Percentiles rank a stretch among this genome's conserved stretches.
These are phyloP conservation scores for Hydrotaea cyrtoneurina DNA, from an alignment of 2,888 invertebrate genomes.

Conservation along the genomic window DNA sequence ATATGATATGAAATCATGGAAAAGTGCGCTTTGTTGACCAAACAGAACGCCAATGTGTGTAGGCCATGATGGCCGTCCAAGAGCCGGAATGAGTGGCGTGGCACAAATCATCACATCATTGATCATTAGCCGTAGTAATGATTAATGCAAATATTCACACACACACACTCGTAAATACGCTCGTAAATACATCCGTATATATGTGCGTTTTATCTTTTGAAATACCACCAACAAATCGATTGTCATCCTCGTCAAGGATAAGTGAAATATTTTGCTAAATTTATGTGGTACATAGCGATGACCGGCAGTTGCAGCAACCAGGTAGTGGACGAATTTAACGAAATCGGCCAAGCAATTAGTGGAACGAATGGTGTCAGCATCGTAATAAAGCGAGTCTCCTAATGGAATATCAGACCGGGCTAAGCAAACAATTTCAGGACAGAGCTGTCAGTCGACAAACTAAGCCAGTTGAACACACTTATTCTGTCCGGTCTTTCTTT, in stretches of 20 bases:
- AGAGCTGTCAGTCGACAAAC: too few species aligned
- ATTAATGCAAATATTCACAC: conserved; percentile 14
- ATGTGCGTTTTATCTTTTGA: not conserved
- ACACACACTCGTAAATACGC: not conserved
- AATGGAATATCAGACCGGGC: too few species aligned
- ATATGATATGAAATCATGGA: conserved; percentile 16
- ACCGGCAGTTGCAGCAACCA: too few species aligned
- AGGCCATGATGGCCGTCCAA: not conserved
- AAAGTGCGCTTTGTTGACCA: conserved; percentile 15
- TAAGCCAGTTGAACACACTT: too few species aligned
- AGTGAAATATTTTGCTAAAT: conserved; percentile 14
- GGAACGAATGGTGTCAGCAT: too few species aligned
- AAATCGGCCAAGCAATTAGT: too few species aligned
- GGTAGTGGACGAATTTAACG: too few species aligned
- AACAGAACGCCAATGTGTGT: not conserved
- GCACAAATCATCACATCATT: not conserved
- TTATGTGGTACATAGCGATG: too few species aligned
- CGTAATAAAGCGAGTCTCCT: too few species aligned
- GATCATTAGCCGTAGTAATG: conserved; percentile 28
- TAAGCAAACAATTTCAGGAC: too few species aligned
- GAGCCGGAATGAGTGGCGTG: not conserved
- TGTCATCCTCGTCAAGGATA: not conserved
- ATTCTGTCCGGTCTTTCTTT: too few species aligned
- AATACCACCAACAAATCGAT: not conserved
- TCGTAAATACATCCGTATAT: not conserved